A percentile compares a stretch with the other conserved stretches of the same genome.
Conservation (phyloP, 2,888 invertebrate species). For the Malacosoma neustria region DNA sequence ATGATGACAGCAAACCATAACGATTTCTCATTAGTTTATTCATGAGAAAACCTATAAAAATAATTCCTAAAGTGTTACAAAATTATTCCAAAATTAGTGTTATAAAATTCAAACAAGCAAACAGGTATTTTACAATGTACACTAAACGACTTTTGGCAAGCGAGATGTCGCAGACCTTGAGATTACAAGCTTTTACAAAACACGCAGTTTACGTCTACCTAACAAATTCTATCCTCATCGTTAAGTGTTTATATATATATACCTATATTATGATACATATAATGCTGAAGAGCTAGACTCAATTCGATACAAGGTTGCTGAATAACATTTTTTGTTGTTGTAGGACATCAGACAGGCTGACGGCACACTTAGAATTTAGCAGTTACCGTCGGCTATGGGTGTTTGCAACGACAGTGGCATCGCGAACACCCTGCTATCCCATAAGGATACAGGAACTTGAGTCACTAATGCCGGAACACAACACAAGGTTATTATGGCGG, state of each 20-base stretch:
- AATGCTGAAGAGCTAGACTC: too few relatives aligned
- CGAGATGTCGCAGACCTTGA: slow-evolving; percentile 62
- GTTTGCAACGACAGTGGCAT: slow-evolving; percentile 26
- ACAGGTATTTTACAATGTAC: slow-evolving; percentile 51
- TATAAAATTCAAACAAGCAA: slow-evolving; percentile 29
- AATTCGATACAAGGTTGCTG: too few relatives aligned
- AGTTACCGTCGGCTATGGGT: slow-evolving; percentile 25
- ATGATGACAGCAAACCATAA: background rate
- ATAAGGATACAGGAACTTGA: too few relatives aligned
- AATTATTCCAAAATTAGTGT: slow-evolving; percentile 29
- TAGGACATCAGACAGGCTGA: too few relatives aligned
- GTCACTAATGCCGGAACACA: too few relatives aligned
- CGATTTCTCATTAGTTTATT: slow-evolving; percentile 21
- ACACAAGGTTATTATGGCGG: too few relatives aligned
- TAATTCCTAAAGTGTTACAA: slow-evolving; percentile 14
- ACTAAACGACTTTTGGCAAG: slow-evolving; percentile 54
- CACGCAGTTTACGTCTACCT: slow-evolving; percentile 14
- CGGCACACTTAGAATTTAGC: too few relatives aligned
- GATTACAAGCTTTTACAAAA: slow-evolving; percentile 43
- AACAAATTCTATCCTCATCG: background rate
- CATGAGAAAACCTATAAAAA: slow-evolving; percentile 14
- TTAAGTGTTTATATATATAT: too few relatives aligned
- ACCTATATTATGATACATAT: too few relatives aligned
- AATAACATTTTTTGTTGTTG: too few relatives aligned
- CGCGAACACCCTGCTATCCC: too few relatives aligned